phyloP scores from a whole-genome alignment of 2,113 vertebrate species.

The Chiloscyllium plagiosum region DNA sequence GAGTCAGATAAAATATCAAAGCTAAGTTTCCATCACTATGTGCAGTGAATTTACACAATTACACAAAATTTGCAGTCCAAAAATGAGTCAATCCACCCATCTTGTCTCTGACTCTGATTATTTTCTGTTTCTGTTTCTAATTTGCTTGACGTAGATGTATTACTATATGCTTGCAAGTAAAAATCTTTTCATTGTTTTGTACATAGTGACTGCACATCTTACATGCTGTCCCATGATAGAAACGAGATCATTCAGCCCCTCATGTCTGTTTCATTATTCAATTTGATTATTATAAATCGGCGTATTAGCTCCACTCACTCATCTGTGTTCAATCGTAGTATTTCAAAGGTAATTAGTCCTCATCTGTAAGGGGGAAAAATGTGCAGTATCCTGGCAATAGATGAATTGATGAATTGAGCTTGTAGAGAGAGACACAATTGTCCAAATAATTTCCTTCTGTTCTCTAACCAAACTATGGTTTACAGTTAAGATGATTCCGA shows the following conservation, averaged over 20 bases:
- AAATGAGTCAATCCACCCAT: background rate
- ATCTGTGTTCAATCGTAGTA: background rate
- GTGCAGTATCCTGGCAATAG: no score
- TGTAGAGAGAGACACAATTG: no score
- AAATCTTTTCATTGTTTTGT: background rate
- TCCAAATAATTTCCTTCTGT: no score
- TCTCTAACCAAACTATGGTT: no score
- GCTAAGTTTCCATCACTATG: background rate
- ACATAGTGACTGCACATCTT: background rate
- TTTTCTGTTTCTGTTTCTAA: background rate
- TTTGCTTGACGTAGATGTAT: background rate
- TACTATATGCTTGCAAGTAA: background rate
- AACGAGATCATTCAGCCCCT: background rate
- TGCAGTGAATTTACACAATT: background rate
- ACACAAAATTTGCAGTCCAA: background rate
- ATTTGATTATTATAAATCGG: background rate
- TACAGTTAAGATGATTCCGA: no score
- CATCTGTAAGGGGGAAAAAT: no score
- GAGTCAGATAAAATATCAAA: background rate
- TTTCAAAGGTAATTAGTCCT: no score
- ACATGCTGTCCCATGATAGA: no score
- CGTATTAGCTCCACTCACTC: background rate
- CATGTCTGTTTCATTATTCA: background rate
- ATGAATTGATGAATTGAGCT: no score
- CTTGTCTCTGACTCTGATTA: background rate